Percentiles rank a stretch among this genome's conserved stretches.
Conservation (phyloP, 2,888 invertebrate genomes). For the Aphelenchoides bicaudatus region DNA sequence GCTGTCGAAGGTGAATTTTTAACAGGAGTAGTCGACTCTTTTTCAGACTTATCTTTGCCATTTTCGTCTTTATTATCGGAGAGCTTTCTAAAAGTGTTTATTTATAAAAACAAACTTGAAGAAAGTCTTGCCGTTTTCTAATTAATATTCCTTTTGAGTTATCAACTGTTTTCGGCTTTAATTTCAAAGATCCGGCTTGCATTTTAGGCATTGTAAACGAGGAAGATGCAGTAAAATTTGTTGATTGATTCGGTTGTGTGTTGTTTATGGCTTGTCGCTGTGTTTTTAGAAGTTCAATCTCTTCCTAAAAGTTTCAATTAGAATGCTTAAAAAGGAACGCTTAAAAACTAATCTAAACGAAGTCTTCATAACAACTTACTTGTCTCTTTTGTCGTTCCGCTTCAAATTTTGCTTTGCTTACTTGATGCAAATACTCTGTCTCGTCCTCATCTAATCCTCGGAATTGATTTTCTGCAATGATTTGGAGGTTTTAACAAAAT, state of each 20-base stretch:
- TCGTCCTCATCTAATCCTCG: conserved; percentile 92
- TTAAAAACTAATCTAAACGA: neutral
- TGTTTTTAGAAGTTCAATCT: conserved; percentile 41
- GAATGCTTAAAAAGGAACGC: conserved; percentile 12
- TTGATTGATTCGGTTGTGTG: neutral
- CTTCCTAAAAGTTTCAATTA: conserved; percentile 36
- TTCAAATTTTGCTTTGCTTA: conserved; percentile 64
- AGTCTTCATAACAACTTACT: conserved; percentile 17
- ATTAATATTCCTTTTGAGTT: conserved; percentile 3
- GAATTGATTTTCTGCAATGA: conserved; percentile 67
- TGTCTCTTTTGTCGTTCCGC: conserved; percentile 38
- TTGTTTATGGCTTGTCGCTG: conserved; percentile 32
- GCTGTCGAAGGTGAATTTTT: conserved; percentile 38
- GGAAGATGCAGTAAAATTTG: conserved; percentile 18
- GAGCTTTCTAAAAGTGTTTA: conserved; percentile 15
- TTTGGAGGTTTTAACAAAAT: conserved; percentile 7
- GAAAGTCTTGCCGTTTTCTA: conserved; percentile 1
- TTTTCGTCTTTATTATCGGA: conserved; percentile 19
- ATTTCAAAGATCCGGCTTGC: neutral
- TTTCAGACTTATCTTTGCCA: conserved; percentile 22
- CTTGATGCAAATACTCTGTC: conserved; percentile 84
- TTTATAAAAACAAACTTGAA: neutral
- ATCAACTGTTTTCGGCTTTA: conserved; percentile 37
- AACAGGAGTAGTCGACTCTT: conserved; percentile 22
- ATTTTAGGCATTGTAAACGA: conserved; percentile 19